Percentiles rank a stretch among this genome's conserved stretches.
Conservation (phyloP, 2,888 invertebrate species). For the Nebria brevicollis region DNA sequence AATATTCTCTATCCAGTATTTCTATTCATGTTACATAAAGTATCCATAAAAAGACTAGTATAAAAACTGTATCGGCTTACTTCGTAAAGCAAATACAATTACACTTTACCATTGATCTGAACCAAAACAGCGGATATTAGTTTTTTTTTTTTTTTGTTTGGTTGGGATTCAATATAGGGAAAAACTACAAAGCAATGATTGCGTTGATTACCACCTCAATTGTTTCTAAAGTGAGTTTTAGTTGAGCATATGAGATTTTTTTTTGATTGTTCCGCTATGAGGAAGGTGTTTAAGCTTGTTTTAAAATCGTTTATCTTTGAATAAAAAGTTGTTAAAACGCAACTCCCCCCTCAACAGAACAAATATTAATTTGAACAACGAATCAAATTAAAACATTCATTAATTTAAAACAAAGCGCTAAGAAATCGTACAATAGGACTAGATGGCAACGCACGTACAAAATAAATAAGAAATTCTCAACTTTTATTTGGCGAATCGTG, state of each 20-base stretch:
- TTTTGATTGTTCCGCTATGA: neutral
- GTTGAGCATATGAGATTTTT: neutral
- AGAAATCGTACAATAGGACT: slow-evolving; percentile 4
- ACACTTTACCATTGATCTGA: neutral
- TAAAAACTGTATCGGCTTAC: neutral
- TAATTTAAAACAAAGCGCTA: slow-evolving; percentile 19
- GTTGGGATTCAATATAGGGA: neutral
- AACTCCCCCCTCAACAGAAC: neutral
- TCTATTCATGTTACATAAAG: slow-evolving; percentile 1
- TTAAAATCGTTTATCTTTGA: no score
- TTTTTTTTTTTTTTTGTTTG: neutral
- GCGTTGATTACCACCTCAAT: neutral
- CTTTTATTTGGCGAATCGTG: slow-evolving; percentile 15
- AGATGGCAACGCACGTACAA: slow-evolving; percentile 15
- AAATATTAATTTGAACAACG: neutral
- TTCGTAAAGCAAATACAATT: neutral
- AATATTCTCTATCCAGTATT: neutral
- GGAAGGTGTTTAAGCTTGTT: no score
- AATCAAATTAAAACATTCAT: slow-evolving; percentile 1
- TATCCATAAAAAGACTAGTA: neutral
- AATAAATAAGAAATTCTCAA: neutral
- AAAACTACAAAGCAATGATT: neutral
- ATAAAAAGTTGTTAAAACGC: no score
- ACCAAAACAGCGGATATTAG: neutral
- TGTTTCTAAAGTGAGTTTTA: neutral